Base-by-base conservation (phyloP, 2,113 vertebrate species). In the Atlantisia rogersi region DNA sequence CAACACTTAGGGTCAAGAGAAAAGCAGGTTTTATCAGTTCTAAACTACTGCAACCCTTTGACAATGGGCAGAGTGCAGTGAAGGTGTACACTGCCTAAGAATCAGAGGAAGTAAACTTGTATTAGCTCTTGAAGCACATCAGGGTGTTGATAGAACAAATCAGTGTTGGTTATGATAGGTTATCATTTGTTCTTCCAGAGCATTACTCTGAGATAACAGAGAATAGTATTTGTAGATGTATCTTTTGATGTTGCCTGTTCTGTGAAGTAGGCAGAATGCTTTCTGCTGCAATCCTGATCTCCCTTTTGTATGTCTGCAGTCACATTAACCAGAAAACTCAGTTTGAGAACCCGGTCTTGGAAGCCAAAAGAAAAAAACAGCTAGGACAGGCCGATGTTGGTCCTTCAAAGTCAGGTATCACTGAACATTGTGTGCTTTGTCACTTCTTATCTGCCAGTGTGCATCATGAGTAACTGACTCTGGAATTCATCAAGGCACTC, bases 251-350 rank as follows among this genome's bases (percentile, higher is more conserved):
- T 56, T 74, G 26, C 46, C 35, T 56, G 29, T 82, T 20, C 52
- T 56, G 16, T 71, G 50, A 70, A 76, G 29, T 18, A 42, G 40
- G 70, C 68, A 78, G 70, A 60, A 58, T 53, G 40, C 39, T 93
- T 86, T 93, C 77, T 90, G 59, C 70, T 90, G 56, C 93, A 87
- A 70, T 71, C 86, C 62, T 97, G 77, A 89, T 70, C 42, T 83
- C 2, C 46, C 12, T 94, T 93, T 92, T 96, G n/a, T 96, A 4
- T 88, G 58, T 91, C 85, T 97, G 37, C 97, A 99, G 99, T 94
- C 99, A 99, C 73, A 99, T 99, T 93, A 99, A 99, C 97, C 99
- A 99, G 98, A 99, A 99, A 98, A 99, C 99, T 56, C 99, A 99
- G 96, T 99, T 99, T 98, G 99, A 99, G 98, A 99, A 99, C 94